Base-by-base conservation (phyloP, 2,797 vertebrate species). In the Sciurus vulgaris region DNA sequence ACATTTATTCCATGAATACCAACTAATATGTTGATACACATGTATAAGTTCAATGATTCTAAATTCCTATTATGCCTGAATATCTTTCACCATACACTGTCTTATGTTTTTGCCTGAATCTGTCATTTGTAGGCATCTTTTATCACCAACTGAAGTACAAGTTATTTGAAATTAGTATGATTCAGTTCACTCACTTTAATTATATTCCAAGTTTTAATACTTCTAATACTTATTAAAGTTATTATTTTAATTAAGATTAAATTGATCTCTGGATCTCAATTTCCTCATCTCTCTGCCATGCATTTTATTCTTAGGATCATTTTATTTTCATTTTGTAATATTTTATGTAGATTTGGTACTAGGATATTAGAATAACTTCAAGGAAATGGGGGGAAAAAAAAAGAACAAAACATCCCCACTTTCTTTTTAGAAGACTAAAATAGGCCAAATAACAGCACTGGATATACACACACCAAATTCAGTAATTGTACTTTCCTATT, bases 1-100 rank as follows among this genome's bases (percentile, higher is more conserved):
- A 91, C 3, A 65, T 76, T 84, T 74, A 94, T 67, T 91, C 89
- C 56, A 15, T 54, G 96, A 89, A 72, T 95, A 6, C 15, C 70
- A 86, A 79, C 5, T 38, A 92, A 90, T 67, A 49, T 51, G 65
- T 24, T n/a, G 2, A 76, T 82, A 67, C 8, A 24, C 1, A 54
- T 59, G 51, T 65, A 0, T 63, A 90, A 84, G 2, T 91, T 81
- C 54, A 85, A 13, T 89, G 41, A 56, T 22, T 84, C 10, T 81
- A 49, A 86, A 61, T 87, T 88, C 9, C 24, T 70, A 51, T 86
- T 82, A 56, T 67, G 56, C 7, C 20, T 81, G 18, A 15, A 26
- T 33, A 65, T 84, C 49, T 74, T 95, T 89, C 26, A 79, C 38
- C 7, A 77, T 35, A 47, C 4, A 41, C 4, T 33, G 11, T 26